Evolutionary conservation across 2,888 invertebrate genomes (phyloP), one percentile per base, ranked within the genome.

Genomic region (Lymantria dispar): DNA sequence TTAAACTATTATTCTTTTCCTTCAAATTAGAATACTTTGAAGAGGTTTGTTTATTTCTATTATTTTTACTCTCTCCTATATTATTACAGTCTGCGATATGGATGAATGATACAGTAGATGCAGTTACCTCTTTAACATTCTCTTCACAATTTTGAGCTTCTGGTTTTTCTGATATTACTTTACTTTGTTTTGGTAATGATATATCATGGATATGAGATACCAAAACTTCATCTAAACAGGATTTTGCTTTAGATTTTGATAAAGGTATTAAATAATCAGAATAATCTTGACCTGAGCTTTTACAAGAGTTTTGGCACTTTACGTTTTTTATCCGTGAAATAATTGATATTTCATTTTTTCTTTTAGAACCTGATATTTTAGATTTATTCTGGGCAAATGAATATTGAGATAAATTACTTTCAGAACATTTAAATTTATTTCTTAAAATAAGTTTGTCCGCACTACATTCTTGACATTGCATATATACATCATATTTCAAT

Each of bases 221-320:
- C 38, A 61, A 54, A 0, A 58, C 49, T 47, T 66, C 59, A 41
- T 65, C 53, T 15, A 67, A 30, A 38, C 62, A 64, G 41, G 53
- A 55, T 44, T 61, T 53, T 0, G 54, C 55, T 8, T 62, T 49
- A 43, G 48, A 47, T 58, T 61, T 63, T 42, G 62, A 60, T 37
- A 61, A 60, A 11, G 48, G 43, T 43, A 58, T 54, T 8, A 61
- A 48, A 55, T 65, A 62, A 45, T 58, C 57, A n/a, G 61, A 48
- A 48, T 55, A 38, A 30, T 64, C 60, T 41, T 62, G 47, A 8
- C 56, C 50, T 11, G 61, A 67, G 14, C 60, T 64, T 38, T 68
- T 56, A 48, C 56, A 62, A 14, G 58, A 70, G 50, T 58, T 62
- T 50, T 58, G 48, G 40, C 29, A 48, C 7, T 53, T 58, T n/a